phyloP scores from a whole-genome alignment of 2,888 invertebrate genomes.

The Cerceris ruficornis region DNA sequence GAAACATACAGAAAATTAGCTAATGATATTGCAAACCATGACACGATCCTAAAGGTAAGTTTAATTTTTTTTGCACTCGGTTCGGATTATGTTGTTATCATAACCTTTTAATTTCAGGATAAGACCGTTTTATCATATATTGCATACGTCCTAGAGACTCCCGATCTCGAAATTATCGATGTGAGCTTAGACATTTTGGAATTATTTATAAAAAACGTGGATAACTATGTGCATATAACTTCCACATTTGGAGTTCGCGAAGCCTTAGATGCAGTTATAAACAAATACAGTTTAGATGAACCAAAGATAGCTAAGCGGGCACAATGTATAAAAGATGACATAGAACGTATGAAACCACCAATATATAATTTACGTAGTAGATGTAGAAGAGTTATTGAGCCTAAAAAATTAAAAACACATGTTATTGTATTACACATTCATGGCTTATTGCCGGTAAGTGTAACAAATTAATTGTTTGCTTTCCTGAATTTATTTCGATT shows the following conservation, averaged over 20 bases:
- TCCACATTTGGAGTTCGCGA: constrained; percentile 80
- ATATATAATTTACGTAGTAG: constrained; percentile 80
- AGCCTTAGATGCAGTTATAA: constrained; percentile 76
- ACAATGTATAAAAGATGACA: constrained; percentile 76
- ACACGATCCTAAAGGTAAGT: constrained; percentile 79
- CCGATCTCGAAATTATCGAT: constrained; percentile 74
- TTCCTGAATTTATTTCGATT: constrained; percentile 4
- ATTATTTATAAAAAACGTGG: constrained; percentile 78
- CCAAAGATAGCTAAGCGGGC: constrained; percentile 76
- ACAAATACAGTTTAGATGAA: constrained; percentile 75
- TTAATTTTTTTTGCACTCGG: not conserved
- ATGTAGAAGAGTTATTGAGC: constrained; percentile 79
- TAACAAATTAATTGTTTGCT: not conserved
- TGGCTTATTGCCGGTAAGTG: constrained; percentile 76
- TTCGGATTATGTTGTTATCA: not conserved
- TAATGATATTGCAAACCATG: constrained; percentile 78
- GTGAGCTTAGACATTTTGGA: constrained; percentile 78
- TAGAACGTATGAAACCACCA: constrained; percentile 80
- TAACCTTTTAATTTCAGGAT: constrained; percentile 69
- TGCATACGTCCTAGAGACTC: constrained; percentile 77
- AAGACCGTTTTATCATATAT: constrained; percentile 79
- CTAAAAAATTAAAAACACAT: constrained; percentile 79
- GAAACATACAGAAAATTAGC: constrained; percentile 79
- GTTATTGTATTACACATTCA: constrained; percentile 78
- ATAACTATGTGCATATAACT: constrained; percentile 80